A percentile compares a stretch with the other conserved stretches of the same genome.
phyloP scores from a whole-genome alignment of 2,113 vertebrate species.

The Hipposideros armiger region DNA sequence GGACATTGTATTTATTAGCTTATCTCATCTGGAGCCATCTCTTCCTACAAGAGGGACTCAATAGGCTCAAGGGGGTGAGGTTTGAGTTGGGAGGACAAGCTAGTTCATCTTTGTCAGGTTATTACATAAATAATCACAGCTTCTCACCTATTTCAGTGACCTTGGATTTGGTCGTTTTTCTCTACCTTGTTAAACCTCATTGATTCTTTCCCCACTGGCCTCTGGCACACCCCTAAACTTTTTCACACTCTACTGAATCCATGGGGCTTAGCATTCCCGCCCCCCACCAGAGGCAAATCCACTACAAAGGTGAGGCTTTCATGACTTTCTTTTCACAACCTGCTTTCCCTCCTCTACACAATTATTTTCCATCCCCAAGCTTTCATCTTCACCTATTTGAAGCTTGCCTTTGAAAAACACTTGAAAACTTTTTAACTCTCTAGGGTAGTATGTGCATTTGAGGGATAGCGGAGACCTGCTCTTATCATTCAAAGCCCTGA shows the following conservation, averaged over 20 bases:
- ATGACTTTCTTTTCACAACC: not conserved
- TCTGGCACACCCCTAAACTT: not conserved
- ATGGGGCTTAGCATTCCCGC: fast-evolving
- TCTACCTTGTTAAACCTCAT: not conserved
- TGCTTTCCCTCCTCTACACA: not conserved
- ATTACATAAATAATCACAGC: not conserved
- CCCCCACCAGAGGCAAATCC: not conserved
- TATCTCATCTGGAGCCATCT: not conserved
- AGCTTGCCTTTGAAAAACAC: not conserved
- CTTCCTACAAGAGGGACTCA: not conserved
- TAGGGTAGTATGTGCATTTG: not conserved
- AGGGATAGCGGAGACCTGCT: not conserved
- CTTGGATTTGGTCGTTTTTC: not conserved
- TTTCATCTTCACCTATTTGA: not conserved
- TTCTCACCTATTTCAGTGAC: not conserved
- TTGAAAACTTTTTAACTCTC: not conserved
- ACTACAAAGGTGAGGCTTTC: not conserved
- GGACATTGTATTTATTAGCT: not conserved
- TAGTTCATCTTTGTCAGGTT: not conserved
- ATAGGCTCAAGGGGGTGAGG: not conserved
- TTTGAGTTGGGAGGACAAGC: not conserved
- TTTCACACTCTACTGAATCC: not conserved
- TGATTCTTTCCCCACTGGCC: not conserved
- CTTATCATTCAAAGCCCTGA: not conserved
- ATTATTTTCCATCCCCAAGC: not conserved